A percentile compares a stretch with the other conserved stretches of the same genome.
These are phyloP conservation scores for Eupithecia subumbrata DNA, from an alignment of 2,888 invertebrate species.

Conservation along the genomic window DNA sequence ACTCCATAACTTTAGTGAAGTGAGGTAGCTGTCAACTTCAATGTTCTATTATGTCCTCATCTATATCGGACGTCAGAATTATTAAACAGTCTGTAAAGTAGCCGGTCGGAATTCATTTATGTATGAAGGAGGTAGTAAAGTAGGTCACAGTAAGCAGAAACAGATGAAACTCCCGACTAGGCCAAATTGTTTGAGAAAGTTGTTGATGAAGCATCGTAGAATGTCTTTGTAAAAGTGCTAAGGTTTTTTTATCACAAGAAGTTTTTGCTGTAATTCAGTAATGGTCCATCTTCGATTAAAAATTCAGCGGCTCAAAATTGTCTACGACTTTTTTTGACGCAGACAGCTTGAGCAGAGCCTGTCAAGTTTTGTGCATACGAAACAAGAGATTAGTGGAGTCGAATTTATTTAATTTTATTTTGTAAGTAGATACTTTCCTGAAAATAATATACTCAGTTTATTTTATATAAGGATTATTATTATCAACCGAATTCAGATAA, in stretches of 20 bases:
- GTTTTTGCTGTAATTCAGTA: neutral
- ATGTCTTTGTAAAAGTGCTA: neutral
- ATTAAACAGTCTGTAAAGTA: conserved; percentile 38
- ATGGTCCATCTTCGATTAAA: neutral
- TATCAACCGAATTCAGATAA: too few species aligned
- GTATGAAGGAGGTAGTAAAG: conserved; percentile 19
- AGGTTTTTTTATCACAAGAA: neutral
- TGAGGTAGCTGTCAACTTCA: conserved; percentile 15
- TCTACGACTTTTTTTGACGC: too few species aligned
- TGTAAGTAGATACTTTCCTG: too few species aligned
- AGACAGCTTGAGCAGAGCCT: too few species aligned
- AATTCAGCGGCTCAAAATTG: too few species aligned
- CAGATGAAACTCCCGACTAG: neutral
- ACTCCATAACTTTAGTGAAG: conserved; percentile 10
- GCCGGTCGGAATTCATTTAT: conserved; percentile 27
- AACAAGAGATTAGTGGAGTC: too few species aligned
- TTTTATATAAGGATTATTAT: too few species aligned
- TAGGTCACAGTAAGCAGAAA: conserved; percentile 14
- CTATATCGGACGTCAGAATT: conserved; percentile 33
- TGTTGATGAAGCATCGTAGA: neutral
- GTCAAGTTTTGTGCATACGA: too few species aligned
- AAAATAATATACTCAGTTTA: too few species aligned
- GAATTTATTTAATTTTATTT: too few species aligned
- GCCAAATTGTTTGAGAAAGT: neutral
- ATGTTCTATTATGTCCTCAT: conserved; percentile 19